Evolutionary conservation across 1,140 invertebrate genomes (phyloP).

Genomic region (Coptotermes formosanus): DNA sequence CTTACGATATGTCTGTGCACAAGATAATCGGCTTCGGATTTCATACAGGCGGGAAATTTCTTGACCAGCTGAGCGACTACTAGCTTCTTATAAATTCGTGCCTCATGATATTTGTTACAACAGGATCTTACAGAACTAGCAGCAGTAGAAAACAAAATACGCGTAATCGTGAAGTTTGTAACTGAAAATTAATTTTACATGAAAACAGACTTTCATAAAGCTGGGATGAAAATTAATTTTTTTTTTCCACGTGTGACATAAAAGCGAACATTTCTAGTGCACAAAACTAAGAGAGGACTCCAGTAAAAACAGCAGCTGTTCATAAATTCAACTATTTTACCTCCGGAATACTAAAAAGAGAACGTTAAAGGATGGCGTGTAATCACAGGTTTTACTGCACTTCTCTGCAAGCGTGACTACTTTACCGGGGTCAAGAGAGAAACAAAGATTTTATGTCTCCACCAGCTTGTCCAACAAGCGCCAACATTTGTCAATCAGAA

Average conservation of each 20-base stretch:
- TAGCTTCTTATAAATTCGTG: too few relatives aligned
- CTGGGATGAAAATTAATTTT: not conserved
- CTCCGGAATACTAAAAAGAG: not conserved
- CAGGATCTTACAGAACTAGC: too few relatives aligned
- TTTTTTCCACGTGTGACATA: not conserved
- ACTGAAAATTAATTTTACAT: not conserved
- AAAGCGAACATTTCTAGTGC: not conserved
- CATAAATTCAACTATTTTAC: not conserved
- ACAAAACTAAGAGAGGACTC: not conserved
- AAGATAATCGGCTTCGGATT: too few relatives aligned
- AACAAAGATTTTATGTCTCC: not conserved
- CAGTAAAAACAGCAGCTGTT: not conserved
- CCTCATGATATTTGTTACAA: too few relatives aligned
- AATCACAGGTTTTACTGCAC: not conserved
- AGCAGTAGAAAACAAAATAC: not conserved
- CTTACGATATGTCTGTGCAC: too few relatives aligned
- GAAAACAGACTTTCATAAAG: not conserved
- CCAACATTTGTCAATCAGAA: not conserved
- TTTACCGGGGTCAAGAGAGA: not conserved
- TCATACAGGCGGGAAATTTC: too few relatives aligned
- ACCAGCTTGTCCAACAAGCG: conserved; percentile 1
- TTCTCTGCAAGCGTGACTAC: not conserved
- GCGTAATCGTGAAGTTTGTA: not conserved
- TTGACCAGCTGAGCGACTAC: too few relatives aligned
- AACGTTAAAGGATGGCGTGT: not conserved